phyloP scores from a whole-genome alignment of 53 echinoderm and acorn worm species.

The Henricia sp. region DNA sequence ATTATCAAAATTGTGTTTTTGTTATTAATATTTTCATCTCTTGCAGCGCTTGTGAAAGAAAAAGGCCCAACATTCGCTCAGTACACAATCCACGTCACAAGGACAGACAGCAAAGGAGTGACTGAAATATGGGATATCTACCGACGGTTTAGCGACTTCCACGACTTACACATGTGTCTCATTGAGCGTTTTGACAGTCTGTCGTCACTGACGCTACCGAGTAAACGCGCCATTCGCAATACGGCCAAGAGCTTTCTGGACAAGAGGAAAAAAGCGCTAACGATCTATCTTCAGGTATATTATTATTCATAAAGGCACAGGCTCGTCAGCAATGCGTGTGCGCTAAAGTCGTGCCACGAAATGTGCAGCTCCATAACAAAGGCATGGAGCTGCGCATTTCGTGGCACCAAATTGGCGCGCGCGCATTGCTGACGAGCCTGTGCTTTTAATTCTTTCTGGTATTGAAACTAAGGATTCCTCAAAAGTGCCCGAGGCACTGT shows the following conservation, averaged over 20 bases:
- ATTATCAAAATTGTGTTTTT: no score
- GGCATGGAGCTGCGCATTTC: no score
- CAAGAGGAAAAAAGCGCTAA: constrained; percentile 85
- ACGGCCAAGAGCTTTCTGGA: constrained; percentile 89
- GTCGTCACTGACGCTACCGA: constrained; percentile 74
- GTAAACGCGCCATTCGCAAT: constrained; percentile 89
- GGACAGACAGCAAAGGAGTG: constrained; percentile 77
- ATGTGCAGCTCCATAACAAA: no score
- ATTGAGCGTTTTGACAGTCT: constrained; percentile 82
- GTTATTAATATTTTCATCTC: not conserved
- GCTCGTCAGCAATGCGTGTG: no score
- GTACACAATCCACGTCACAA: constrained; percentile 87
- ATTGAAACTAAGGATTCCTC: no score
- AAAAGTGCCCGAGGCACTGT: no score
- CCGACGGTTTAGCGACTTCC: constrained; percentile 95
- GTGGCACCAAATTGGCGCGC: no score
- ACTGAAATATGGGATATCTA: constrained; percentile 98
- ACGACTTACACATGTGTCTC: constrained; percentile 94
- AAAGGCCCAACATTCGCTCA: constrained; percentile 83
- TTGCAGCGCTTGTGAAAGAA: constrained; percentile 81
- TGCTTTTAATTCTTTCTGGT: no score
- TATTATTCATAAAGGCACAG: no score
- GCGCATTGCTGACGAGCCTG: no score
- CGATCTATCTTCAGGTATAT: constrained; percentile 84
- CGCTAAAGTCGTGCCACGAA: no score